Evolutionary conservation across 2,888 invertebrate species (phyloP).

Genomic region (Cerastoderma edule): DNA sequence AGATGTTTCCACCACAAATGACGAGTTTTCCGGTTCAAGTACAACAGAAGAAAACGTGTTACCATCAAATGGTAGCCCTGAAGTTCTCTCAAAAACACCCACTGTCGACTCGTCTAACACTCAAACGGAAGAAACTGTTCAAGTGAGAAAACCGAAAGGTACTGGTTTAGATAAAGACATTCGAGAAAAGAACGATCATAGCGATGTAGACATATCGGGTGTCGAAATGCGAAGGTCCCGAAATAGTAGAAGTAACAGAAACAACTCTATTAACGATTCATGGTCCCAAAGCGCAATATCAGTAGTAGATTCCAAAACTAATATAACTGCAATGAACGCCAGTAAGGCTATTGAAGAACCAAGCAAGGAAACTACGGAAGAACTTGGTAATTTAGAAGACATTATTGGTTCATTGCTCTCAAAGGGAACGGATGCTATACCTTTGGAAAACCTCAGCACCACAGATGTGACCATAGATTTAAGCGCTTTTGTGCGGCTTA

Average conservation of each 20-base stretch:
- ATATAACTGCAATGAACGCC: not conserved
- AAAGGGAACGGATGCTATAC: not conserved
- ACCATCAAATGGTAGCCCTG: not conserved
- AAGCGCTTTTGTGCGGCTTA: not conserved
- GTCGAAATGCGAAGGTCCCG: conserved; percentile 16
- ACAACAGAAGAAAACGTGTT: not conserved
- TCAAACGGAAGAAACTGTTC: not conserved
- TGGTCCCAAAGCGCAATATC: conserved; percentile 4
- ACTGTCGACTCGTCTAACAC: not conserved
- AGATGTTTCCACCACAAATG: not conserved
- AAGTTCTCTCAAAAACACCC: too few relatives aligned
- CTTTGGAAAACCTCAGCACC: not conserved
- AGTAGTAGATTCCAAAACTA: not conserved
- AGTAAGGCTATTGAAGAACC: not conserved
- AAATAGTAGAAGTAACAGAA: conserved; percentile 3
- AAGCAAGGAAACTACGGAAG: not conserved
- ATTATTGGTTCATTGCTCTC: not conserved
- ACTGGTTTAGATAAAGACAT: not conserved
- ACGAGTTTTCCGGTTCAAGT: not conserved
- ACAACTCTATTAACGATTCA: not conserved
- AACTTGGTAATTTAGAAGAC: not conserved
- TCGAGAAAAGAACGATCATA: not conserved
- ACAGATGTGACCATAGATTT: not conserved
- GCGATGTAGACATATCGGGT: conserved; percentile 12
- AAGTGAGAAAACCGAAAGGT: not conserved